Base-by-base conservation (phyloP, 2,797 vertebrate genomes). In the Sparidentex hasta region DNA sequence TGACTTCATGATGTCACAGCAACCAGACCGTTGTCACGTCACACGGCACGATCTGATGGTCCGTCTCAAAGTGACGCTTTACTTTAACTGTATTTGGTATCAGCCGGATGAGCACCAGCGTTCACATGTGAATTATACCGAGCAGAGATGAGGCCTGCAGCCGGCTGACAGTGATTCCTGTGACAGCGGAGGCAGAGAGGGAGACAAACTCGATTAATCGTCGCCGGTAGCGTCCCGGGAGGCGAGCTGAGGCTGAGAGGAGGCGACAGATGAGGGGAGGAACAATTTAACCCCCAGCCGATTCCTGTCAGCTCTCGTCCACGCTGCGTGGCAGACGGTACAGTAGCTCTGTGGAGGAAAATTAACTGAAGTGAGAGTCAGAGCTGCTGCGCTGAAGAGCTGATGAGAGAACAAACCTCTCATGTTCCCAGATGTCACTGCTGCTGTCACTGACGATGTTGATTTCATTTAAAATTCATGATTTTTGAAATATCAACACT, bases 241-340 rank as follows among this genome's bases (percentile, higher is more conserved):
- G 17, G 78, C 71, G 46, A 70, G 54, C 17, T 41, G 74, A 81
- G 81, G 77, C 79, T 87, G 79, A 90, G 79, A 78, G 55, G 73
- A 76, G 47, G 70, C 57, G 78, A 86, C 67, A 74, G 46, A 29
- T 27, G 76, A 51, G 63, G 47, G 62, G 69, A 78, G 71, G 69
- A 81, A 81, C 69, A 67, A 50, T 85, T 85, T 81, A 81, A 87
- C 80, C 80, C 41, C 78, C 52, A 70, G 81, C 56, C 11, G 66
- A 77, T 54, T 71, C 68, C 76, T 79, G 81, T 81, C 77, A 80
- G 76, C 59, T 61, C 74, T 63, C 41, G 62, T 86, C 58, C 54
- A 20, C 29, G 1, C 21, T 1, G 47, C 14, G 55, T 17, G 65
- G 20, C 29, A 13, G 72, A 62, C 3, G 14, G 23, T 56, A 55